Percentiles rank a stretch among this genome's conserved stretches.
These are phyloP conservation scores for Channallabes apus DNA, from an alignment of 2,797 vertebrate species.

Conservation along the genomic window DNA sequence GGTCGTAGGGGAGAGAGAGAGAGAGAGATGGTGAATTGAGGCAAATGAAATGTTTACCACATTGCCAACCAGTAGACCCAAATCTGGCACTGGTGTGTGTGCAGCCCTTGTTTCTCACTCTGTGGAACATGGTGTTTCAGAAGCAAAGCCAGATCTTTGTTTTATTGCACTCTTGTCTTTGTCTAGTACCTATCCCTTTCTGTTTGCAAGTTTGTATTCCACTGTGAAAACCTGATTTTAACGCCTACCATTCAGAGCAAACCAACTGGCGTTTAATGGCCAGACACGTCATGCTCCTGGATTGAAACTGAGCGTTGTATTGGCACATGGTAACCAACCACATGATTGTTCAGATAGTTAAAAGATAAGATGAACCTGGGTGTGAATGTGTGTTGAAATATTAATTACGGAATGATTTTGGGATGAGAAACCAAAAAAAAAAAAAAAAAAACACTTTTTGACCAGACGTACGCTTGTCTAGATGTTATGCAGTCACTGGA, in stretches of 20 bases:
- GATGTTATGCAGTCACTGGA: neutral
- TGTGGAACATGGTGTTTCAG: neutral
- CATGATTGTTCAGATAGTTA: neutral
- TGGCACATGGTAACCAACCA: neutral
- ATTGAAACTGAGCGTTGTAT: neutral
- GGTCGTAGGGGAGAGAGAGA: too few species aligned
- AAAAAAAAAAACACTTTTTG: neutral
- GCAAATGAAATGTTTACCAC: conserved; percentile 25
- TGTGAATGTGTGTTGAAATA: neutral
- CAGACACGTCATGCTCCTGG: neutral
- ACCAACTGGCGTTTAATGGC: neutral
- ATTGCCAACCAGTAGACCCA: neutral
- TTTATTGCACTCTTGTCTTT: neutral
- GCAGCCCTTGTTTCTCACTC: neutral
- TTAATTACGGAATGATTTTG: neutral
- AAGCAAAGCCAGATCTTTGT: neutral
- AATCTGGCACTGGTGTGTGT: neutral
- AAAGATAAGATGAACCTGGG: neutral
- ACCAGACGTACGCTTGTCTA: neutral
- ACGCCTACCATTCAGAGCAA: neutral
- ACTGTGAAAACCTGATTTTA: neutral
- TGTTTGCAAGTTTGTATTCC: neutral
- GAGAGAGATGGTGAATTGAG: conserved; percentile 6
- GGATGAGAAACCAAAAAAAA: neutral
- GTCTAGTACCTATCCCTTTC: neutral